Evolutionary conservation across 2,888 invertebrate species (phyloP).

Genomic region (Coremacera marginata): DNA sequence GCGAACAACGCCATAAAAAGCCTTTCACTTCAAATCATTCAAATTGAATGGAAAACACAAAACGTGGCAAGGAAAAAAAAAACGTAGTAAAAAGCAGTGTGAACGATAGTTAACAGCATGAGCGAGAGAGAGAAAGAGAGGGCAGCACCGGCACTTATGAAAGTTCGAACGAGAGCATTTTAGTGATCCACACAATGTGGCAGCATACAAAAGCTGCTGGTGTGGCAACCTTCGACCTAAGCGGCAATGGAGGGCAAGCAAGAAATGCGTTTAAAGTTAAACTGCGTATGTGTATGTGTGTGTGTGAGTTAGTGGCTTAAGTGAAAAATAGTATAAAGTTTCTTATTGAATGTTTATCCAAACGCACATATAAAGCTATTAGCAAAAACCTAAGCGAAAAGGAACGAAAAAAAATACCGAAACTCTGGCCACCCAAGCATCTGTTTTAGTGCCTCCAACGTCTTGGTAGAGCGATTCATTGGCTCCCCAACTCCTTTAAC

Average conservation of each 20-base stretch:
- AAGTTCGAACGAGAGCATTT: neutral
- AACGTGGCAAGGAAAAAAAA: neutral
- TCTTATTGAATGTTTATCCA: constrained; percentile 16
- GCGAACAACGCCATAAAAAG: constrained; percentile 19
- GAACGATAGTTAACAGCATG: neutral
- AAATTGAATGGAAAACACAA: constrained; percentile 21
- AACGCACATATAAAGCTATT: neutral
- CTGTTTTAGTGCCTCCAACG: neutral
- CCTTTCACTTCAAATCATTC: constrained; percentile 19
- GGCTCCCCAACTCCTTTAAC: too few relatives aligned
- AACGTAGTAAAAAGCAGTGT: neutral
- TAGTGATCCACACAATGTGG: neutral
- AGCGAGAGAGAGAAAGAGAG: neutral
- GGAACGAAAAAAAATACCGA: neutral
- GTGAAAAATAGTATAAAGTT: constrained; percentile 9
- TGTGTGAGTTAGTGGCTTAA: neutral
- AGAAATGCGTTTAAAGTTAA: neutral
- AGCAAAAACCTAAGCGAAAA: neutral
- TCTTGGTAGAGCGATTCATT: too few relatives aligned
- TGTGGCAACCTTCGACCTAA: neutral
- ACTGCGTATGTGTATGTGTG: neutral
- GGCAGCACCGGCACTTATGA: neutral
- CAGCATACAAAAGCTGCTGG: neutral
- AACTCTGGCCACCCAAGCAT: neutral
- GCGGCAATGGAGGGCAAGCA: neutral